These are phyloP conservation scores for Porites lutea DNA, from an alignment of 64 coral and sea anemone species.

Conservation along the genomic window DNA sequence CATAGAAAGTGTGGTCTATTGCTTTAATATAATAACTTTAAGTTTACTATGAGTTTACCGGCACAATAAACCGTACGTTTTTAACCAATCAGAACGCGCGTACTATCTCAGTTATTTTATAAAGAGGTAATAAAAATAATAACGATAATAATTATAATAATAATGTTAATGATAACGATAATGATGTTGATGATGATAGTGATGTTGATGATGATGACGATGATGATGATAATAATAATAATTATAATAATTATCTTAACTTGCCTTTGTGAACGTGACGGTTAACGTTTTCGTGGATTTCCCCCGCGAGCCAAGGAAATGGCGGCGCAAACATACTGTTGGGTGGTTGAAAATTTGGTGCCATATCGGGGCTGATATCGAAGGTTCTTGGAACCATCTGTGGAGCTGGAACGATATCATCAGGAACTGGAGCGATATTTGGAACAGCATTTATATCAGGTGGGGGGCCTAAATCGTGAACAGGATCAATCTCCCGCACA, in stretches of 20 bases:
- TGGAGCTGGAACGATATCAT: not conserved
- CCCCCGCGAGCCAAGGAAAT: conserved; percentile 23
- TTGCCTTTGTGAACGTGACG: conserved; percentile 41
- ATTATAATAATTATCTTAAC: not conserved
- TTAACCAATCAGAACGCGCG: no score
- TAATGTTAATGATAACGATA: no score
- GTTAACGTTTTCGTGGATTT: conserved; percentile 22
- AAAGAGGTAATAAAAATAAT: no score
- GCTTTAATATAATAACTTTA: no score
- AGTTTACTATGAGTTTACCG: no score
- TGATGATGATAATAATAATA: no score
- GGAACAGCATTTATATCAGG: not conserved
- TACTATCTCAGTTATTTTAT: no score
- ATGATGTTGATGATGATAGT: no score
- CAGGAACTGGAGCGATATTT: not conserved
- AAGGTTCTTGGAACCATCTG: not conserved
- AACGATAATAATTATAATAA: no score
- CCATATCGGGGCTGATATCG: not conserved
- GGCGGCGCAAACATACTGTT: not conserved
- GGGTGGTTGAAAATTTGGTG: not conserved
- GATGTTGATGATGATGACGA: no score
- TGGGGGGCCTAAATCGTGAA: not conserved
- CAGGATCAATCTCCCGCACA: not conserved
- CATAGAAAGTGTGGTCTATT: no score
- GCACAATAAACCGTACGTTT: no score